These are phyloP conservation scores for Riptortus pedestris DNA, from an alignment of 1,140 invertebrate species.

Conservation along the genomic window DNA sequence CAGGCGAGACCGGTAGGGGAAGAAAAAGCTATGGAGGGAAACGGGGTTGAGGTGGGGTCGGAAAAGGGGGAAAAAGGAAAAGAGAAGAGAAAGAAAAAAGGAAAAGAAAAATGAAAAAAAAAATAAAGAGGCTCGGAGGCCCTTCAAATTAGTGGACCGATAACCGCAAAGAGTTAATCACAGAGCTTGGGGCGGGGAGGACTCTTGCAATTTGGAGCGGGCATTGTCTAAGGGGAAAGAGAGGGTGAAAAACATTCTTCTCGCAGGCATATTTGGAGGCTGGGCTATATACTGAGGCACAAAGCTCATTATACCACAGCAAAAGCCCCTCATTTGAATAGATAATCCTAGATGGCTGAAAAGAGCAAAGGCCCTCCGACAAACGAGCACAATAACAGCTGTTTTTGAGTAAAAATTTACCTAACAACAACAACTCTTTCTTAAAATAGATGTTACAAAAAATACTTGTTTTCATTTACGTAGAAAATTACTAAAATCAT, in stretches of 20 bases:
- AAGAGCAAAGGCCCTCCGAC: not conserved
- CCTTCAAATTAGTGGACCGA: slow-evolving; percentile 17
- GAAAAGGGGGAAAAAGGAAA: not conserved
- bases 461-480: no score
- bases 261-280: not conserved
- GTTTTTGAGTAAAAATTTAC: not conserved
- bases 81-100: not conserved
- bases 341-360: not conserved
- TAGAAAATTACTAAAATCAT: no score
- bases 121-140: slow-evolving; percentile 9
- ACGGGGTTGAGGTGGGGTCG: not conserved
- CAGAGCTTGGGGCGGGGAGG: slow-evolving; percentile 1
- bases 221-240: slow-evolving; percentile 3
- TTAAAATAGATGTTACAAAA: no score
- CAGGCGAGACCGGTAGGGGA: not conserved
- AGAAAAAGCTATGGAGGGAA: not conserved
- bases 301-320: not conserved
- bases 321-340: slow-evolving; percentile 18
- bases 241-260: slow-evolving; percentile 15
- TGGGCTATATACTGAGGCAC: not conserved
- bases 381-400: not conserved
- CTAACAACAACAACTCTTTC: no score
- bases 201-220: slow-evolving; percentile 13
- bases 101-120: not conserved
- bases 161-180: slow-evolving; percentile 16